Conservation (phyloP, 2,888 invertebrate genomes). For the Aplocera efformata region DNA sequence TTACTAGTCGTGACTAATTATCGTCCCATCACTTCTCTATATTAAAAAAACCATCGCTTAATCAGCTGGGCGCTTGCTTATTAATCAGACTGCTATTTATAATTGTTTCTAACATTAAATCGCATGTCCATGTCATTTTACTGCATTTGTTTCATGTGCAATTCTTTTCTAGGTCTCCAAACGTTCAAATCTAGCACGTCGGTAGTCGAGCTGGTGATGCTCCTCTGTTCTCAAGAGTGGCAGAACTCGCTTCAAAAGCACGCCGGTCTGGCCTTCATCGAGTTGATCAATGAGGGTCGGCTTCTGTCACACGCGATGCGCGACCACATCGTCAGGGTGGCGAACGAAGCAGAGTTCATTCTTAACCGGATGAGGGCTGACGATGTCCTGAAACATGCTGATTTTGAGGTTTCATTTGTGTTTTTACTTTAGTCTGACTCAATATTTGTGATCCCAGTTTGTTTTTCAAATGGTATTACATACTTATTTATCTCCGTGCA, state of each 20-base stretch:
- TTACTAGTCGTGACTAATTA: too few species aligned
- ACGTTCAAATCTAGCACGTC: constrained; percentile 98
- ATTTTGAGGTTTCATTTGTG: constrained; percentile 92
- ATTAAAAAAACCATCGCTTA: too few species aligned
- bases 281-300: constrained; percentile 99
- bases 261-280: constrained; percentile 99
- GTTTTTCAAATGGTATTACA: too few species aligned
- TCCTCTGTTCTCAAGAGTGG: constrained; percentile 99
- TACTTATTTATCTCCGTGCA: too few species aligned
- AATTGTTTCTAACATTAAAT: too few species aligned
- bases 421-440: too few species aligned
- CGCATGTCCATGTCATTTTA: too few species aligned
- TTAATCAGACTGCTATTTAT: too few species aligned
- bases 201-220: constrained; percentile 99
- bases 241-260: constrained; percentile 99
- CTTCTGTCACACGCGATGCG: constrained; percentile 99
- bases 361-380: constrained; percentile 99
- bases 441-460: too few species aligned
- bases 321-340: constrained; percentile 99
- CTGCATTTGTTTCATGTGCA: too few species aligned
- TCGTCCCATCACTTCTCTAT: too few species aligned
- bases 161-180: constrained; percentile 86
- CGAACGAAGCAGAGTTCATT: constrained; percentile 99
- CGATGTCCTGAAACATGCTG: constrained; percentile 98
- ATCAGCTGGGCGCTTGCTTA: too few species aligned